phyloP scores from a whole-genome alignment of 1,140 invertebrate genomes.

The Drosophila orosa region DNA sequence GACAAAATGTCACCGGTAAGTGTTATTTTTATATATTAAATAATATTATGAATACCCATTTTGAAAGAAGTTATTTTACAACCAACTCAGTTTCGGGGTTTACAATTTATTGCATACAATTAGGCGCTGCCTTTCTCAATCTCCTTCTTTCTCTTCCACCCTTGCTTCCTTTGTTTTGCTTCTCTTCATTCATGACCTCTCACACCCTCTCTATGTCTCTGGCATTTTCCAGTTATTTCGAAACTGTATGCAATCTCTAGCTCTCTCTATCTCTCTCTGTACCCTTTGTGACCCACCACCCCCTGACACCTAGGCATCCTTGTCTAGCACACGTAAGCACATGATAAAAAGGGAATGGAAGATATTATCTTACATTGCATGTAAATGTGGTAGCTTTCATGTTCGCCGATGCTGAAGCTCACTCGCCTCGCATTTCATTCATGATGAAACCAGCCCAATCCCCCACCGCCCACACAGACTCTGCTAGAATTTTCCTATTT shows the following conservation, averaged over 20 bases:
- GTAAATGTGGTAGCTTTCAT: constrained; percentile 22
- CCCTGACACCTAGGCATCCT: constrained; percentile 12
- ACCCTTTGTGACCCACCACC: constrained; percentile 5
- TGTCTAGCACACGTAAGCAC: constrained; percentile 25
- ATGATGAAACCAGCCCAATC: constrained; percentile 43
- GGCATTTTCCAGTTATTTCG: constrained; percentile 50
- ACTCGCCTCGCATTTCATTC: constrained; percentile 61
- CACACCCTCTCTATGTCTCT: constrained; percentile 5
- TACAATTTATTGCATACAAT: constrained; percentile 35
- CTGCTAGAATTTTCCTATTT: constrained; percentile 58
- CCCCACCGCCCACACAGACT: constrained; percentile 20
- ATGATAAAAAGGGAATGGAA: not conserved
- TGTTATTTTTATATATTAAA: constrained; percentile 1
- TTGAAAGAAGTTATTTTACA: not conserved
- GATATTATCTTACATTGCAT: constrained; percentile 36
- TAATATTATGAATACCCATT: not conserved
- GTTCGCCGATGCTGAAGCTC: constrained; percentile 42
- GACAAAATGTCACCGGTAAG: constrained; percentile 54
- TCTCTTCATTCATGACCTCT: constrained; percentile 67
- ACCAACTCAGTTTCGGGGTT: not conserved
- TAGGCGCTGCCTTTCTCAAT: constrained; percentile 12
- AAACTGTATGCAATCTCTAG: constrained; percentile 42
- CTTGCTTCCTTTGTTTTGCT: constrained; percentile 25
- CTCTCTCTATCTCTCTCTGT: not conserved
- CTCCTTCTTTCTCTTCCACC: not conserved